Conservation (phyloP, 2,113 vertebrate species). For the Theristicus caerulescens region DNA sequence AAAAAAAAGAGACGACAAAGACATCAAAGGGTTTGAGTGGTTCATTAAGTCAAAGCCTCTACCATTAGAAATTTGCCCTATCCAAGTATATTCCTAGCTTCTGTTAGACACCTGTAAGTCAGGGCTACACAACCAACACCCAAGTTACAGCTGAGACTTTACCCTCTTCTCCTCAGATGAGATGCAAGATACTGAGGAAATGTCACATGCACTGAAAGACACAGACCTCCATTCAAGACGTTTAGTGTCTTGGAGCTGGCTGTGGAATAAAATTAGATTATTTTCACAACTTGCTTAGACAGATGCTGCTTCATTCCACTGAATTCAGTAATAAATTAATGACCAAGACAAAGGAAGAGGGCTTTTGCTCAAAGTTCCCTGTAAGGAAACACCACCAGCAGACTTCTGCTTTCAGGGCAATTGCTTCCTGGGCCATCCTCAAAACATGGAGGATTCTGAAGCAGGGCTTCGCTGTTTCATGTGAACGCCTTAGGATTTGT, state of each 20-base stretch:
- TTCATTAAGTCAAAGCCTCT: constrained; percentile 21
- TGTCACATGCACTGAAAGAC: background rate
- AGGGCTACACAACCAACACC: background rate
- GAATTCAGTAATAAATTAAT: constrained; percentile 15
- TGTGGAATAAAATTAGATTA: background rate
- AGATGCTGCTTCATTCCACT: constrained; percentile 30
- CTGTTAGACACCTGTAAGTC: background rate
- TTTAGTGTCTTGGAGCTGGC: background rate
- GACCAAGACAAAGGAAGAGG: constrained; percentile 33
- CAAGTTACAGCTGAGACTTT: background rate
- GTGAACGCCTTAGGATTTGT: background rate
- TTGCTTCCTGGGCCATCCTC: background rate
- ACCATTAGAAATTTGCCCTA: constrained; percentile 1
- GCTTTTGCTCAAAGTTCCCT: background rate
- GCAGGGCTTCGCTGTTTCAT: background rate
- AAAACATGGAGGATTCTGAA: constrained; percentile 12
- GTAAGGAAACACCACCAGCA: constrained; percentile 14
- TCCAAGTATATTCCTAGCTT: background rate
- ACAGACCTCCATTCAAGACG: background rate
- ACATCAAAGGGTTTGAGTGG: background rate
- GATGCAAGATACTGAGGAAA: background rate
- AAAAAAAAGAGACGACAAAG: background rate
- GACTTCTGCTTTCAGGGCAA: constrained; percentile 24
- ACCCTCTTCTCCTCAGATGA: constrained; percentile 28
- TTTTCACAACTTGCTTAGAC: constrained; percentile 21